Evolutionary conservation across 2,888 invertebrate species (phyloP).

Genomic region (Empis livida): DNA sequence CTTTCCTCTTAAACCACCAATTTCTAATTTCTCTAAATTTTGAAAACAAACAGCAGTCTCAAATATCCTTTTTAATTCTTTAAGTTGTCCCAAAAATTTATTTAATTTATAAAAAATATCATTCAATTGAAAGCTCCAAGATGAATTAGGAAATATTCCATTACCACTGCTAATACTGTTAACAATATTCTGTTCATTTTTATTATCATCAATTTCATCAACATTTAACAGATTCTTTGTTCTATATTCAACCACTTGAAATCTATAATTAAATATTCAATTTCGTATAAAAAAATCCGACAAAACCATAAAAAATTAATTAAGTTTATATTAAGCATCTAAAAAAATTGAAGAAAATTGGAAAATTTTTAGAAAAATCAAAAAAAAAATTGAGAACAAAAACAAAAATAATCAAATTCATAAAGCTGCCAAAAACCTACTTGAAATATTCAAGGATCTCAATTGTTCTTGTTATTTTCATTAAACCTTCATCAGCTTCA

Average conservation of each 20-base stretch:
- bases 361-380: too few species aligned
- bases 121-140: constrained; percentile 62
- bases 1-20: constrained; percentile 40
- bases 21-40: constrained; percentile 78
- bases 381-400: too few species aligned
- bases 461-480: constrained; percentile 45
- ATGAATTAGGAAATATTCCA: constrained; percentile 17
- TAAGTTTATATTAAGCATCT: too few species aligned
- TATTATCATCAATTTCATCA: background rate
- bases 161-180: too few species aligned
- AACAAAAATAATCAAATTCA: too few species aligned
- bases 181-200: background rate
- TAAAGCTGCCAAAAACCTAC: constrained; percentile 32
- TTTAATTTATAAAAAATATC: constrained; percentile 58
- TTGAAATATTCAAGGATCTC: constrained; percentile 43
- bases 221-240: background rate
- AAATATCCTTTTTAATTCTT: constrained; percentile 56
- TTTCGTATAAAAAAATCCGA: too few species aligned
- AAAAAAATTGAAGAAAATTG: too few species aligned
- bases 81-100: constrained; percentile 49
- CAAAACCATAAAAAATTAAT: too few species aligned
- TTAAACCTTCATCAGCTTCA: constrained; percentile 62
- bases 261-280: too few species aligned
- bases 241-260: too few species aligned
- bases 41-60: constrained; percentile 68